These are phyloP conservation scores for Psittacus erithacus DNA, from an alignment of 2,113 vertebrate species.

Conservation along the genomic window DNA sequence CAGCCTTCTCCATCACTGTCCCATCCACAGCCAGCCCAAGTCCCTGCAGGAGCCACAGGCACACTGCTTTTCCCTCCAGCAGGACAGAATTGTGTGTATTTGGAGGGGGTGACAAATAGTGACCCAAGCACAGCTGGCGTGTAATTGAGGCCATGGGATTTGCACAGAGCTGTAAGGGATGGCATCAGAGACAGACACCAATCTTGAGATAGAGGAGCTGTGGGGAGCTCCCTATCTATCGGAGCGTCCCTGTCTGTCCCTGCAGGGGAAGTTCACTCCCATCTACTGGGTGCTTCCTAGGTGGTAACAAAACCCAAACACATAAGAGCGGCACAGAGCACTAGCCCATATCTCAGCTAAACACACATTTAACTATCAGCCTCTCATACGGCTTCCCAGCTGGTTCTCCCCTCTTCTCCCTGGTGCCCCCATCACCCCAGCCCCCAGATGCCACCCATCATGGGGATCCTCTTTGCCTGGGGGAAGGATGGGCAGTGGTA, in stretches of 20 bases:
- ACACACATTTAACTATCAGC: not conserved
- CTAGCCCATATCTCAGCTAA: not conserved
- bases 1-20: not conserved
- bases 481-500: not conserved
- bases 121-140: fast-evolving
- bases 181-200: not conserved
- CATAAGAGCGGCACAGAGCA: not conserved
- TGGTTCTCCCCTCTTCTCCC: not conserved
- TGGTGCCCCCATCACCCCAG: not conserved
- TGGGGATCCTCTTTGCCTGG: not conserved
- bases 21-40: not conserved
- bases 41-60: not conserved
- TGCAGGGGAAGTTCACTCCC: not conserved
- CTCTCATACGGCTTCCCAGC: not conserved
- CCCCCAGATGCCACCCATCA: not conserved
- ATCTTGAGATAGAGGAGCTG: not conserved
- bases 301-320: not conserved
- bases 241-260: not conserved
- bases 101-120: not conserved
- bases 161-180: not conserved
- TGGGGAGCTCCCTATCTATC: not conserved
- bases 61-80: not conserved
- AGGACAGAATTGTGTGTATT: not conserved
- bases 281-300: not conserved
- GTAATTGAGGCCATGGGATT: not conserved